Evolutionary conservation across 2,797 vertebrate genomes (phyloP).

Genomic region (Tapirus indicus): DNA sequence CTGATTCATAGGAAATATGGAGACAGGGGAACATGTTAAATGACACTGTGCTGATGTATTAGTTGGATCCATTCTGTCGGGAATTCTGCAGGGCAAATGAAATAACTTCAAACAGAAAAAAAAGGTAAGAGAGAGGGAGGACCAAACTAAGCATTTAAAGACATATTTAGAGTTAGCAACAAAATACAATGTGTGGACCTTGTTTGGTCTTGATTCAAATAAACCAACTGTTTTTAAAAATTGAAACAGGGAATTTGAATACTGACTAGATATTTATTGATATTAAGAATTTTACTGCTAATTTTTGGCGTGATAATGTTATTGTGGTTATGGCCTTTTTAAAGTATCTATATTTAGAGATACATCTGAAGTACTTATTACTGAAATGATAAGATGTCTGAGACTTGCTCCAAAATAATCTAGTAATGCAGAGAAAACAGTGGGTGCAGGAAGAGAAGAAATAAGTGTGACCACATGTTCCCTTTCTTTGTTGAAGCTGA

Average conservation of each 20-base stretch:
- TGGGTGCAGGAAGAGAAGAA: background rate
- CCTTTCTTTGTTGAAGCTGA: background rate
- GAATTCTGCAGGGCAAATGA: background rate
- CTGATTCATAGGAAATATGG: background rate
- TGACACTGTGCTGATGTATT: background rate
- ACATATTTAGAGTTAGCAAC: background rate
- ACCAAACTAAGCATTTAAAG: background rate
- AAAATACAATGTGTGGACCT: background rate
- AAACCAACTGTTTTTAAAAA: background rate
- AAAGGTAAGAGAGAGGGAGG: background rate
- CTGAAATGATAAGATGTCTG: background rate
- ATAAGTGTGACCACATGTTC: background rate
- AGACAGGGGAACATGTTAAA: background rate
- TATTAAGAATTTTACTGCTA: conserved; percentile 5
- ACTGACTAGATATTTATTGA: conserved; percentile 1
- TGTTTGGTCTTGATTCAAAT: background rate
- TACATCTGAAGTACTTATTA: background rate
- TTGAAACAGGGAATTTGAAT: background rate
- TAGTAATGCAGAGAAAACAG: background rate
- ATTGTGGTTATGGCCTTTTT: background rate
- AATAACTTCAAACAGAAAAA: background rate
- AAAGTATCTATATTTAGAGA: background rate
- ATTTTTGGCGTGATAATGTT: background rate
- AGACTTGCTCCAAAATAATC: conserved; percentile 16
- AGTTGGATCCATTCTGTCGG: background rate